Conservation (phyloP, 2,797 vertebrate genomes). For the Adrianichthys oophorus region DNA sequence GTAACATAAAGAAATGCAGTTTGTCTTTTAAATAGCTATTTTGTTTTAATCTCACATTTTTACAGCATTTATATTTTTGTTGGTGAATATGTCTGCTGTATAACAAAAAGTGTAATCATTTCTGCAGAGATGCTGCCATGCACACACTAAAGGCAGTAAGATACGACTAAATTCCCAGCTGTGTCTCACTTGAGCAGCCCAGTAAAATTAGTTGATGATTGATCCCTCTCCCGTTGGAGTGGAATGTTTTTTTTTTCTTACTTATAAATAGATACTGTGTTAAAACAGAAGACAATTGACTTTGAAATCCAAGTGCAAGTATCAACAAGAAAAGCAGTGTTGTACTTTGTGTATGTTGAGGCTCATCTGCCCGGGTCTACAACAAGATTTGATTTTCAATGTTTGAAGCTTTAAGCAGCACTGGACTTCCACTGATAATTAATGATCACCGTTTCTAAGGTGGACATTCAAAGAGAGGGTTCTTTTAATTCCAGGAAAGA, state of each 20-base stretch:
- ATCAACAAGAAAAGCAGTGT: constrained; percentile 76
- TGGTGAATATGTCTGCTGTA: constrained; percentile 14
- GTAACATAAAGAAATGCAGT: too few species aligned
- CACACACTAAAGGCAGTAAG: constrained; percentile 57
- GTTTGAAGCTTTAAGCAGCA: constrained; percentile 81
- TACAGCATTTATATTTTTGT: constrained; percentile 30
- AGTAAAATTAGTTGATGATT: constrained; percentile 83
- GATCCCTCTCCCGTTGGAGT: constrained; percentile 74
- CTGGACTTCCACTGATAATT: constrained; percentile 80
- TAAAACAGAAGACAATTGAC: constrained; percentile 85
- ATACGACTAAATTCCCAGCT: constrained; percentile 67
- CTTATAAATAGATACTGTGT: constrained; percentile 82
- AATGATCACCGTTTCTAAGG: constrained; percentile 80
- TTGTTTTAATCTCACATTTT: too few species aligned
- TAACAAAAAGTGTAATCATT: constrained; percentile 73
- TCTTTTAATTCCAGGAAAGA: constrained; percentile 58
- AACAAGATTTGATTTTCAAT: constrained; percentile 84
- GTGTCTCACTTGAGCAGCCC: constrained; percentile 78
- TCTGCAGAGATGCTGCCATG: constrained; percentile 52
- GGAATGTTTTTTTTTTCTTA: constrained; percentile 44
- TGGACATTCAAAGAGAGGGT: constrained; percentile 74
- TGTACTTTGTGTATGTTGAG: constrained; percentile 73
- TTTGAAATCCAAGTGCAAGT: constrained; percentile 83
- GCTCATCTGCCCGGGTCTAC: constrained; percentile 78
- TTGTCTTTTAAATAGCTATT: too few species aligned